Evolutionary conservation across 2,113 vertebrate genomes (phyloP), one percentile per base, ranked within the genome.

Genomic region (Phylloscopus trochiloides): DNA sequence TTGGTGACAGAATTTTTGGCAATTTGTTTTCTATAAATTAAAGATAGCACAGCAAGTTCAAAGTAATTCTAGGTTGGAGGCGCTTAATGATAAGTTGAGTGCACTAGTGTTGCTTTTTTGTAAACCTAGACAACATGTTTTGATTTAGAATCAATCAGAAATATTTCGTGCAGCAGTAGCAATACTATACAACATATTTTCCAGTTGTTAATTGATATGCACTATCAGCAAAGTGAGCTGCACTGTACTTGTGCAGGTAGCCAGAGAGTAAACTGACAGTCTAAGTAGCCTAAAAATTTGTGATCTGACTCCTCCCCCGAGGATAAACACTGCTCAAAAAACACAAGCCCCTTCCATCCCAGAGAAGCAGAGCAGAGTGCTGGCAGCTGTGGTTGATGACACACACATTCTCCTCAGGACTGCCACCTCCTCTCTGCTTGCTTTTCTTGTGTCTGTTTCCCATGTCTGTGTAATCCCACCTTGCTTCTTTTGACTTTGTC

Each of bases 341-440:
- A 8, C 1, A 47, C 32, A 0, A 4, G 3, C 5, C 31, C 1
- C 13, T 73, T 87, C 25, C 19, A 51, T 6, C 19, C 34, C 19
- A n/a, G 22, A 24, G 43, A 54, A 61, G 51, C 16, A 68, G 7
- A 58, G 34, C 1, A 42, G 17, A 21, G 12, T 42, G 6, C 43
- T 86, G 72, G 52, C 34, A 76, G 48, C 40, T 58, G 48, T 57
- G 38, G 15, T 34, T 34, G 17, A 6, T 43, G 52, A 34, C 17
- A 24, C 14, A 8, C 5, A 10, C 12, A 14, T 38, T 24, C 17
- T 71, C 1, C 0, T n/a, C 36, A 72, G 40, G 71, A 45, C 47
- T 57, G 25, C 12, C 40, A 65, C 14, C 5, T 79, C 14, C 32
- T 32, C 32, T 88, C 4, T 0, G 0, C 5, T 55, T 34, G 9